phyloP scores from a whole-genome alignment of 2,113 vertebrate genomes.

The Odocoileus virginianus region DNA sequence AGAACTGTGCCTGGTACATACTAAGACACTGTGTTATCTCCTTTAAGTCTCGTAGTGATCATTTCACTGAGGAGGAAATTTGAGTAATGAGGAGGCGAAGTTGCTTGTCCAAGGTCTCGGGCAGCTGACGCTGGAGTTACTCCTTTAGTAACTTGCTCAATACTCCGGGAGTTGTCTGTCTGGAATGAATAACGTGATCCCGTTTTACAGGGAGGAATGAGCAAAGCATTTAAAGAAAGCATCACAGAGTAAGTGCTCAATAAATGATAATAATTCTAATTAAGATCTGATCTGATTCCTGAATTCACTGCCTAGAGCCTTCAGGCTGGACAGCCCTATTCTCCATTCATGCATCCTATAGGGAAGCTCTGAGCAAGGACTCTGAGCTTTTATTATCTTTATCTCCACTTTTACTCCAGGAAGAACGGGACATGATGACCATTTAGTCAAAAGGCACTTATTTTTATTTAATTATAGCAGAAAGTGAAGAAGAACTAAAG shows the following conservation, averaged over 20 bases:
- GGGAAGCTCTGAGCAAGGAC: not conserved
- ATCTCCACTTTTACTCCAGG: not conserved
- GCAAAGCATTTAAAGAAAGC: not conserved
- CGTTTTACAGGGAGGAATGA: not conserved
- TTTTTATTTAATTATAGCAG: not conserved
- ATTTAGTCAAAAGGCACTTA: not conserved
- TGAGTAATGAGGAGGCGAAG: not conserved
- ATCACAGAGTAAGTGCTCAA: not conserved
- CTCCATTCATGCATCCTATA: not conserved
- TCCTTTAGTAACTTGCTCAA: not conserved
- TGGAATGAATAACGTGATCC: not conserved
- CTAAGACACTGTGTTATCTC: not conserved
- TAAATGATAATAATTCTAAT: not conserved
- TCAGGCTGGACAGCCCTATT: not conserved
- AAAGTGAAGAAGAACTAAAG: not conserved
- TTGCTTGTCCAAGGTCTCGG: not conserved
- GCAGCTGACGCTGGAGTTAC: not conserved
- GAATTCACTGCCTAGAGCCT: not conserved
- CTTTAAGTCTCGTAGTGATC: not conserved
- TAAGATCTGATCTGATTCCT: not conserved
- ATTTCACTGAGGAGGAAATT: not conserved
- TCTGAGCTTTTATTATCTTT: not conserved
- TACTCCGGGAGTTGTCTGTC: not conserved
- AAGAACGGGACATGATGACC: not conserved
- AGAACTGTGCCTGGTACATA: not conserved